Base-by-base conservation (phyloP, 2,797 vertebrate species). In the Mareca strepera region DNA sequence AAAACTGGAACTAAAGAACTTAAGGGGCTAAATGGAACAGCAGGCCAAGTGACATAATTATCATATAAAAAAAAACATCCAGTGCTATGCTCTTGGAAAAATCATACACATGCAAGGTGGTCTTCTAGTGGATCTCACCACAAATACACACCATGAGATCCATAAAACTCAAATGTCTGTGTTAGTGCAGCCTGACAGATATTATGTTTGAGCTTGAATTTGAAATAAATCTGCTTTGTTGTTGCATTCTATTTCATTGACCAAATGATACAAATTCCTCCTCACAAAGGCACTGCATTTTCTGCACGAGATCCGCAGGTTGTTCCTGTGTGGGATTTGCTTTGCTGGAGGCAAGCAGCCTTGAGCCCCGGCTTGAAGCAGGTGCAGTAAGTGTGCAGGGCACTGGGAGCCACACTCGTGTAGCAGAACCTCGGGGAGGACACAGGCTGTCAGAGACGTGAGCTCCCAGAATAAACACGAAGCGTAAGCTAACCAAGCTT, bases 221-320 rank as follows among this genome's bases (percentile, higher is more conserved):
- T 43, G 67, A 82, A 94, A 94, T 96, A 96, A 96, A 96, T 35
- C 41, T 70, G 70, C 55, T 92, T 58, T 26, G 70, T 17, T 95
- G 92, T 92, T 91, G 90, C 82, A 55, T 68, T 82, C 79, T 94
- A 14, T 76, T 92, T 94, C 64, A 43, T 64, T 95, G 83, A 91
- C 28, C 72, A 39, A 90, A 59, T 5, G 5, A 56, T 9, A 76
- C 0, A 3, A 53, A 43, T 62, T 60, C 35, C 62, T 62, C 31
- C 50, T 75, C 13, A 18, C 23, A 58, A 60, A 80, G 83, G 21
- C 33, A 31, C 63, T 66, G n/a, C 20, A 2, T 22, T 82, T 76
- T 46, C 53, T 69, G n/a, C 18, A 9, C 28, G 16, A 8, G 78
- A n/a, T 9, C 37, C 3, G 1, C 6, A 20, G 13, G 31, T 48